Evolutionary conservation across 2,888 invertebrate species (phyloP).

Genomic region (Lepidochitona cinerea): DNA sequence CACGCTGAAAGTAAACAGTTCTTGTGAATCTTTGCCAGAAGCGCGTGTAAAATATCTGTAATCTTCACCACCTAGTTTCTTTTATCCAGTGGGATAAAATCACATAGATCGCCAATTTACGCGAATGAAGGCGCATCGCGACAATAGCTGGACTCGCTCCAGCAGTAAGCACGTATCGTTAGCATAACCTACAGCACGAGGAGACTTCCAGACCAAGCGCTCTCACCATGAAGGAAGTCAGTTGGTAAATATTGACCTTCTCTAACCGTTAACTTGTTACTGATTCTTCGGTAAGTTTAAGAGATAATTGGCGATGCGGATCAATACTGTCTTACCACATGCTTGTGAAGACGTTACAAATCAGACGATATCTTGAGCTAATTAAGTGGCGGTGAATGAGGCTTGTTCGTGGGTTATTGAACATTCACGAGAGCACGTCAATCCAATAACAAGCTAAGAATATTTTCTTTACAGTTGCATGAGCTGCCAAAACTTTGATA

Average conservation of each 20-base stretch:
- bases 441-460: not conserved
- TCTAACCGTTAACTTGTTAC: not conserved
- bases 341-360: not conserved
- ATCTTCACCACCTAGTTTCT: not conserved
- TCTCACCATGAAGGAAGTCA: not conserved
- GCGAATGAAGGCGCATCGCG: not conserved
- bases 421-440: not conserved
- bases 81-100: not conserved
- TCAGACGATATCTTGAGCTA: no score
- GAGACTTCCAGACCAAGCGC: not conserved
- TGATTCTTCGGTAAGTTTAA: not conserved
- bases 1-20: not conserved
- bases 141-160: not conserved
- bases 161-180: not conserved
- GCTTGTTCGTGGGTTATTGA: not conserved
- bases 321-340: not conserved
- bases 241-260: not conserved
- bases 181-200: not conserved
- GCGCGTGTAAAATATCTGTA: no score
- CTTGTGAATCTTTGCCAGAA: no score
- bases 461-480: no score
- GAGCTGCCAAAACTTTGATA: no score
- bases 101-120: not conserved
- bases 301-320: not conserved
- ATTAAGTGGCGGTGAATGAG: not conserved